Base-by-base conservation (phyloP, 2,888 invertebrate species). In the Sicus ferrugineus region DNA sequence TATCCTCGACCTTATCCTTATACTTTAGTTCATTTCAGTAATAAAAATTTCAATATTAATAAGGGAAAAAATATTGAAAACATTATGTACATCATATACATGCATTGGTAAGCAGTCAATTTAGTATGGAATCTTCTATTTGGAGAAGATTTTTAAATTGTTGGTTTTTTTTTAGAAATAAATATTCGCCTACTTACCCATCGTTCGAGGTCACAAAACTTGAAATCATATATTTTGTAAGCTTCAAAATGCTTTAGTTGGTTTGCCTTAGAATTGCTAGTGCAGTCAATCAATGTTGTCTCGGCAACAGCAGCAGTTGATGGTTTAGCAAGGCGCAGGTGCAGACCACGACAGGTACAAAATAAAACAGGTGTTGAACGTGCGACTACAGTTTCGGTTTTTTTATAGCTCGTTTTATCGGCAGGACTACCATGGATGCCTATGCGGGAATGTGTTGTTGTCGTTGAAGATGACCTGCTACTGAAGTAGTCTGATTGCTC, bases 261-360 rank as follows among this genome's bases (percentile, higher is more conserved):
- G n/a, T 16, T n/a, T 26, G 26, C 28, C 2, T 21, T 38, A 9
- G 38, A 19, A 19, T 19, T 59, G n/a, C 19, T 30, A 34, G 58
- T 31, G 34, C n/a, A 9, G 58, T 14, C n/a, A 54, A 14, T 21
- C 19, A 26, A 1, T 38, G 38, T 4, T 3, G n/a, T 31, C 21
- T 3, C 38, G 34, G 16, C n/a, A 16, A 31, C 50, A n/a, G 54
- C 26, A 26, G 31, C 23, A 19, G 26, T 19, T 48, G 23, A 21
- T 23, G 62, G 61, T 54, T 78, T 77, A 2, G 77, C 69, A 34
- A 79, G 72, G 19, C 84, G 78, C 56, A 84, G 69, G 61, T 81
- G 80, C 14, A 84, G 73, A 1, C 84, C 84, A 19, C 84, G 80
- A 72, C 81, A 83, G 30, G 84, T 84, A 19, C 83, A 83, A 68